Evolutionary conservation across 37 sponge, comb jelly and placozoan species (phyloP).

Genomic region (Aplysina aerophoba): DNA sequence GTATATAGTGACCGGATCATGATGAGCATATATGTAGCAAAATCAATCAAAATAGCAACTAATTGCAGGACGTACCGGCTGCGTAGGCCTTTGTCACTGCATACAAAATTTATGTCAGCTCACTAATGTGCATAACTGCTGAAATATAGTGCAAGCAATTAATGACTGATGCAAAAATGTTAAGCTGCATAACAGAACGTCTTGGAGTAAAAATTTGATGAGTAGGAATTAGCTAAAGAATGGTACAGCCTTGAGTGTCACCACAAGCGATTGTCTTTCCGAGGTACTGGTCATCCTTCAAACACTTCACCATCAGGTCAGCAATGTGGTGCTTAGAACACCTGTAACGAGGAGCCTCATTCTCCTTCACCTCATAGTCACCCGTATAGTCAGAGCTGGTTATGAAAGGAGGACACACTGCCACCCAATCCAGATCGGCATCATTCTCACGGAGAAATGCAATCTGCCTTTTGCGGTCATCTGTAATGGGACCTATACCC

Average conservation of each 20-base stretch:
- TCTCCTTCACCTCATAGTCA: neutral
- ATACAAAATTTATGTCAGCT: no score
- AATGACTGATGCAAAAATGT: no score
- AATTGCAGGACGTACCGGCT: no score
- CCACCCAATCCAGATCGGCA: neutral
- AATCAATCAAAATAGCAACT: no score
- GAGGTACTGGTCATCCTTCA: neutral
- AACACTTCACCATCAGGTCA: constrained; percentile 15
- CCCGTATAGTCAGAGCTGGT: neutral
- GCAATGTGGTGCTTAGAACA: constrained; percentile 18
- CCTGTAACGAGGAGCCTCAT: neutral
- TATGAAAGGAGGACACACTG: neutral
- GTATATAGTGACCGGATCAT: no score
- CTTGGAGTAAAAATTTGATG: no score
- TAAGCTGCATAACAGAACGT: no score
- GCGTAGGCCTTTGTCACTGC: no score
- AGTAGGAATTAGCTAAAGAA: no score
- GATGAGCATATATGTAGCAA: no score
- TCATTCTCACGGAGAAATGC: neutral
- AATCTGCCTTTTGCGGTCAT: neutral
- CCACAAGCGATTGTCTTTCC: neutral
- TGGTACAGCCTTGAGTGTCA: neutral
- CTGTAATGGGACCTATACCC: neutral
- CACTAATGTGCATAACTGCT: no score
- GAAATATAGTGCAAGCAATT: no score